Conservation (phyloP, 2,888 invertebrate species). For the Watsonalla cultraria region DNA sequence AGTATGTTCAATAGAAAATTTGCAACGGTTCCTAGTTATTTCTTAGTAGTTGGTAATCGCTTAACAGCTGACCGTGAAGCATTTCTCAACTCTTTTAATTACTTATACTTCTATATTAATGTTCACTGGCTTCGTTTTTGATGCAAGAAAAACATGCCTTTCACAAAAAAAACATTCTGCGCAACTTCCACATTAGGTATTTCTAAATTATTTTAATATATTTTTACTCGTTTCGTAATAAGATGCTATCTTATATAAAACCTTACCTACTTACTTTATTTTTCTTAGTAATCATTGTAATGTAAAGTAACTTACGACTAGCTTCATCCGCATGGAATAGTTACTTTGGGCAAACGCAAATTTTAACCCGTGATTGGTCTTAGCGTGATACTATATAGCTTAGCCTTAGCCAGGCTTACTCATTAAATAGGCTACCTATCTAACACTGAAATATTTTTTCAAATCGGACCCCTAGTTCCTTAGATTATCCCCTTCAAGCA, state of each 20-base stretch:
- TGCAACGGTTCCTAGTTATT: conserved; percentile 6
- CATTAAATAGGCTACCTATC: too few species aligned
- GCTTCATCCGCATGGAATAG: too few species aligned
- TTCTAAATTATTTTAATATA: neutral
- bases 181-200: neutral
- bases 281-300: neutral
- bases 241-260: neutral
- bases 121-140: conserved; percentile 20
- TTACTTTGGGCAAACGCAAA: too few species aligned
- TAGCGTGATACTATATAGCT: too few species aligned
- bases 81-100: conserved; percentile 45
- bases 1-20: conserved; percentile 1
- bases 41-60: conserved; percentile 17
- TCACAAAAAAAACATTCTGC: conserved; percentile 17
- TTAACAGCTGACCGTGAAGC: conserved; percentile 36
- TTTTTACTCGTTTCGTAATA: conserved; percentile 1
- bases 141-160: conserved; percentile 19
- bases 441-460: too few species aligned
- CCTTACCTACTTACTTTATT: neutral
- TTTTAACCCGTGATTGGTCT: too few species aligned
- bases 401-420: too few species aligned
- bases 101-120: conserved; percentile 10
- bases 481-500: too few species aligned
- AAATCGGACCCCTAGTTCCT: too few species aligned
- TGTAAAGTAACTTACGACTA: too few species aligned